Conservation (phyloP, 2,113 vertebrate genomes). For the Silurus meridionalis region DNA sequence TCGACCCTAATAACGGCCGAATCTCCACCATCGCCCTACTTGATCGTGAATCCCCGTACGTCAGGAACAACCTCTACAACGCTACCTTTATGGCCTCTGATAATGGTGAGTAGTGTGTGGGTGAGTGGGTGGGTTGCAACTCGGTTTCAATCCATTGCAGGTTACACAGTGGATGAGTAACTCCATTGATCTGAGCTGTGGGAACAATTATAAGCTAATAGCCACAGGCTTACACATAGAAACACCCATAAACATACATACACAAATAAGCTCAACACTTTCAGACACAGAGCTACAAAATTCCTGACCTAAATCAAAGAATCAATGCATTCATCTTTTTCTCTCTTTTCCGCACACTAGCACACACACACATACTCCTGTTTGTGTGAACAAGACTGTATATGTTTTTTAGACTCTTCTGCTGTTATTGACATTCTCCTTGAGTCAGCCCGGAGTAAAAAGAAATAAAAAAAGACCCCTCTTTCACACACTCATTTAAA, state of each 20-base stretch:
- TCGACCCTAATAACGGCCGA: constrained; percentile 85
- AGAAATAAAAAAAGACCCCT: constrained; percentile 13
- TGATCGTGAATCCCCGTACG: constrained; percentile 91
- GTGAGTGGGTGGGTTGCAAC: constrained; percentile 17
- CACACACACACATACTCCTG: constrained; percentile 51
- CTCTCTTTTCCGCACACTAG: constrained; percentile 10
- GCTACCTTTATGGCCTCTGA: constrained; percentile 94
- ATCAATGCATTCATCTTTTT: neutral
- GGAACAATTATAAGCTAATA: constrained; percentile 31
- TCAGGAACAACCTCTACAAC: constrained; percentile 95
- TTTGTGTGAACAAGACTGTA: constrained; percentile 33
- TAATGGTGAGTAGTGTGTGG: constrained; percentile 77
- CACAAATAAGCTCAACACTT: neutral
- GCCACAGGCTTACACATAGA: constrained; percentile 17
- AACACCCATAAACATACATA: neutral
- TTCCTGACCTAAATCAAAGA: neutral
- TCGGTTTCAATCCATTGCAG: constrained; percentile 40
- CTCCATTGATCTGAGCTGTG: constrained; percentile 47
- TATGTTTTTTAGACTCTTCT: constrained; percentile 29
- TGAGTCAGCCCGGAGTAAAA: constrained; percentile 35
- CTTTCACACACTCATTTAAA: constrained; percentile 26
- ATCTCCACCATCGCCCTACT: constrained; percentile 90
- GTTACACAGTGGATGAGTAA: constrained; percentile 31
- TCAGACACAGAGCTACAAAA: neutral
- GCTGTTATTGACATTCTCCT: constrained; percentile 43